Base-by-base conservation (phyloP, 1,140 invertebrate genomes). In the Bombus soroeensis region DNA sequence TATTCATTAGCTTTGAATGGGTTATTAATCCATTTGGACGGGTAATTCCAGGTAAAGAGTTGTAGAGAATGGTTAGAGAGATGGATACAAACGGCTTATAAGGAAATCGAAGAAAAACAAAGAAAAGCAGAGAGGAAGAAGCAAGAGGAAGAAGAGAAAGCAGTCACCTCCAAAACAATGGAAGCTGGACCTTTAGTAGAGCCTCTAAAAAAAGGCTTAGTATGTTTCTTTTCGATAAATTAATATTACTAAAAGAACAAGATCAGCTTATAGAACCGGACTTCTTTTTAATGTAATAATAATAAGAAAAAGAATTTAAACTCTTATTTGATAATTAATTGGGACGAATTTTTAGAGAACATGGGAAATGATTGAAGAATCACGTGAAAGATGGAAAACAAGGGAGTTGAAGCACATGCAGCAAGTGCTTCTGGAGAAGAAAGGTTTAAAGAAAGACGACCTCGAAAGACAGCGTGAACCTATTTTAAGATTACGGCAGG, bases 341-440 rank as follows among this genome's bases (percentile, higher is more conserved):
- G 12, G 1, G 6, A 13, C 71, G n/a, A 53, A 3, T 68, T 87
- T 59, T 25, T 43, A 76, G 74, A 90, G 75, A 68, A 86, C 91
- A 70, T 93, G 93, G 68, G 92, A 94, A 53, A 92, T 95, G 74
- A 81, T 94, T 53, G 93, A 95, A 73, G 92, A 92, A 86, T 91
- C 94, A 10, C 91, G 85, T 22, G 89, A 92, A 53, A 94, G 93
- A 32, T 95, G 95, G 93, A 92, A 92, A 70, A 74, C 88, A 18
- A 94, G 93, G 83, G 94, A 96, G 85, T 86, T 95, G 83, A 92
- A 93, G 47, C 92, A 94, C n/a, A 96, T 96, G 93, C 95, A 95
- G 74, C 90, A 91, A 53, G 92, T 94, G 25, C 93, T 96, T 37
- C 88, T 96, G 9, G 92, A 92, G 32, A 95, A 94, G 81, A 96